A percentile compares a stretch with the other conserved stretches of the same genome.
These are phyloP conservation scores for Mus musculus DNA, from an alignment of 2,113 vertebrate genomes.

Conservation along the genomic window GRCm39 chrX:112211501-112212000, in stretches of 20 bases:
- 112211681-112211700: constrained; percentile 17
- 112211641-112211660: neutral
- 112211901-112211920: constrained; percentile 32
- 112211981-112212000: constrained; percentile 42
- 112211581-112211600: neutral
- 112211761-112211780: neutral
- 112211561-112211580: constrained; percentile 7
- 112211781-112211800: neutral
- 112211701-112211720: constrained; percentile 46
- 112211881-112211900: neutral
- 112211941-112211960: neutral
- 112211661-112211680: neutral
- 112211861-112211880: neutral
- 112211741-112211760: neutral
- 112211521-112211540: neutral
- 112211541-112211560: neutral
- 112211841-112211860: neutral
- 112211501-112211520: neutral
- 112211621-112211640: constrained; percentile 32
- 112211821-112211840: constrained; percentile 57
- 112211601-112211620: constrained; percentile 47
- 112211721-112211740: neutral
- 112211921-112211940: neutral
- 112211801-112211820: neutral
- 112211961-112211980: neutral